Conservation (phyloP, 2,888 invertebrate genomes). For the Chaetogeoica ovagalla region DNA sequence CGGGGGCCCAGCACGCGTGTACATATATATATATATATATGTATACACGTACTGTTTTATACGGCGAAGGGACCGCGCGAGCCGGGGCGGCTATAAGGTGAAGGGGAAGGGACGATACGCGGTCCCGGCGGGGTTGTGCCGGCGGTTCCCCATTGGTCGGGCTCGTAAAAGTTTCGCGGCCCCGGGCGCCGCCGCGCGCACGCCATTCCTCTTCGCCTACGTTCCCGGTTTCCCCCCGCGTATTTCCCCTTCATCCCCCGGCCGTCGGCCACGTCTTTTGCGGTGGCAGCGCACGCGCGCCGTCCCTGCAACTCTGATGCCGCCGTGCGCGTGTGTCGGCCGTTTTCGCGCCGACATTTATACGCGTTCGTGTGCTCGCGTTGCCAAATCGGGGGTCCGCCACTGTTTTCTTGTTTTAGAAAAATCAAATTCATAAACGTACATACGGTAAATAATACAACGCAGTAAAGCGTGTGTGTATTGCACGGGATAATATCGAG, state of each 20-base stretch:
- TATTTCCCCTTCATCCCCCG: not conserved
- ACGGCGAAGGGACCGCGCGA: not conserved
- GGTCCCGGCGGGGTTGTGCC: conserved; percentile 47
- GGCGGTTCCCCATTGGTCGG: conserved; percentile 52
- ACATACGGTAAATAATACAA: no score
- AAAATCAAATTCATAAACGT: no score
- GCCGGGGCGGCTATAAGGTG: not conserved
- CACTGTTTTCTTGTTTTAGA: no score
- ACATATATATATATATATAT: no score
- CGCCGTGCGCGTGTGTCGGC: no score
- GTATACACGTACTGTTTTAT: not conserved
- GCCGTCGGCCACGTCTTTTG: not conserved
- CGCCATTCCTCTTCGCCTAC: conserved; percentile 25
- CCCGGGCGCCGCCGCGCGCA: conserved; percentile 41
- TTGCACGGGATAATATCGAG: no score
- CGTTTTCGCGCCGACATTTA: no score
- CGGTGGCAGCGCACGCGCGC: not conserved
- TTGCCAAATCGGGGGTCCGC: no score
- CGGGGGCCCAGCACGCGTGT: conserved; percentile 23
- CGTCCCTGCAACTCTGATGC: no score
- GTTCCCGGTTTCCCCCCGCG: not conserved
- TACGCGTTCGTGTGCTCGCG: no score
- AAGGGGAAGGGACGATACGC: conserved; percentile 14
- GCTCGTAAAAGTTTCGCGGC: conserved; percentile 49
- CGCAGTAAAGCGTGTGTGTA: no score